Conservation (phyloP, 2,797 vertebrate genomes). For the Takifugu rubripes region DNA sequence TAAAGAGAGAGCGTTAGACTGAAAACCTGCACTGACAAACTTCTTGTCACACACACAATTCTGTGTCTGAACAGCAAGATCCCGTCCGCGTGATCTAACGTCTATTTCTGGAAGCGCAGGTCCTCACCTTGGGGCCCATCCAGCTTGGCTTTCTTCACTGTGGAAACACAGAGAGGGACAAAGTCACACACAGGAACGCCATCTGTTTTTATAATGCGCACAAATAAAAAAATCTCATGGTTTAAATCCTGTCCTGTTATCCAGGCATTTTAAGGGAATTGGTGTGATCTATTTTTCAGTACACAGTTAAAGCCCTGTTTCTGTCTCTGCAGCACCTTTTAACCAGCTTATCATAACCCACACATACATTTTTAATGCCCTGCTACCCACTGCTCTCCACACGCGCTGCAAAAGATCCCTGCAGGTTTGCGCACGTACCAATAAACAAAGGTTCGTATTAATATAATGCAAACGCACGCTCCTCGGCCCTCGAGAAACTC, state of each 20-base stretch:
- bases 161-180: slow-evolving; percentile 66
- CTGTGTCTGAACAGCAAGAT: slow-evolving; percentile 15
- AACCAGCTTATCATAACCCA: slow-evolving; percentile 55
- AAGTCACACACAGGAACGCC: slow-evolving; percentile 62
- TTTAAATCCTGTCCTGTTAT: neutral
- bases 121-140: slow-evolving; percentile 95
- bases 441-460: slow-evolving; percentile 11
- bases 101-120: slow-evolving; percentile 40
- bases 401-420: neutral
- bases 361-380: slow-evolving; percentile 65
- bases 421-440: slow-evolving; percentile 17
- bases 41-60: slow-evolving; percentile 25
- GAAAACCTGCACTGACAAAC: neutral
- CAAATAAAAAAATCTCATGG: neutral
- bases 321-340: slow-evolving; percentile 54
- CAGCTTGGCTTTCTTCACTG: slow-evolving; percentile 98
- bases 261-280: neutral
- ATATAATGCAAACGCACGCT: slow-evolving; percentile 14
- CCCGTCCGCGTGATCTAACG: slow-evolving; percentile 16
- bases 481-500: slow-evolving; percentile 4
- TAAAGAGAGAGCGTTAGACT: slow-evolving; percentile 7
- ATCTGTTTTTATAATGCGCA: slow-evolving; percentile 54
- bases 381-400: slow-evolving; percentile 30
- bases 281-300: slow-evolving; percentile 12
- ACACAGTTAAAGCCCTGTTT: slow-evolving; percentile 29